Conservation (phyloP, 2,888 invertebrate species). For the Papilio protenor region DNA sequence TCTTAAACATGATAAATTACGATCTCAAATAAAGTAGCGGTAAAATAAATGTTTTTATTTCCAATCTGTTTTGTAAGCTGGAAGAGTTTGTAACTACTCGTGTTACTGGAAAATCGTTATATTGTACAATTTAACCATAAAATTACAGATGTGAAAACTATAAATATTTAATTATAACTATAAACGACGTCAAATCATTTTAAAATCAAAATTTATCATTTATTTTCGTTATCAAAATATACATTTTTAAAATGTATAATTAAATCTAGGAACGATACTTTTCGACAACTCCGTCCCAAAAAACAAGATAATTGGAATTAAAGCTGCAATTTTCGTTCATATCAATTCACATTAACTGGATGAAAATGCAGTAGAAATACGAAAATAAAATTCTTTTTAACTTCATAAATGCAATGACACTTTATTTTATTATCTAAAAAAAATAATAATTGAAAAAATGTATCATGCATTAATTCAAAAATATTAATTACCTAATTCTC, state of each 20-base stretch:
- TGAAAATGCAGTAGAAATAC: background rate
- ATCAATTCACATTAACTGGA: background rate
- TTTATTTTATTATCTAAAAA: background rate
- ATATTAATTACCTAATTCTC: too few species aligned
- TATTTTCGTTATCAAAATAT: too few species aligned
- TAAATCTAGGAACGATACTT: too few species aligned
- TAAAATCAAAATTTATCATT: too few species aligned
- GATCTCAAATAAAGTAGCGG: slow-evolving; percentile 9
- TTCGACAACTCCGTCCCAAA: background rate
- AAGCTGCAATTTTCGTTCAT: background rate
- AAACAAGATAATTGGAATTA: background rate
- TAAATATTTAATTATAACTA: too few species aligned
- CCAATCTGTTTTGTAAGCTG: slow-evolving; percentile 2
- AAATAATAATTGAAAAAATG: background rate
- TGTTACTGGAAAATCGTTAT: too few species aligned
- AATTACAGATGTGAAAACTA: background rate
- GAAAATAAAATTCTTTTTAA: background rate
- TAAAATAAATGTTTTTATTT: slow-evolving; percentile 12
- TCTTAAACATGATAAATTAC: slow-evolving; percentile 37
- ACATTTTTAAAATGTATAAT: too few species aligned
- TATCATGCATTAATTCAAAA: too few species aligned
- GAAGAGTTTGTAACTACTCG: background rate
- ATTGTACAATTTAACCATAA: background rate
- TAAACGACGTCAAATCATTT: too few species aligned
- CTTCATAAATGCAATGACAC: background rate